Evolutionary conservation across 2,888 invertebrate species (phyloP), one percentile per base, ranked within the genome.

Genomic region (Steinernema carpocapsae): DNA sequence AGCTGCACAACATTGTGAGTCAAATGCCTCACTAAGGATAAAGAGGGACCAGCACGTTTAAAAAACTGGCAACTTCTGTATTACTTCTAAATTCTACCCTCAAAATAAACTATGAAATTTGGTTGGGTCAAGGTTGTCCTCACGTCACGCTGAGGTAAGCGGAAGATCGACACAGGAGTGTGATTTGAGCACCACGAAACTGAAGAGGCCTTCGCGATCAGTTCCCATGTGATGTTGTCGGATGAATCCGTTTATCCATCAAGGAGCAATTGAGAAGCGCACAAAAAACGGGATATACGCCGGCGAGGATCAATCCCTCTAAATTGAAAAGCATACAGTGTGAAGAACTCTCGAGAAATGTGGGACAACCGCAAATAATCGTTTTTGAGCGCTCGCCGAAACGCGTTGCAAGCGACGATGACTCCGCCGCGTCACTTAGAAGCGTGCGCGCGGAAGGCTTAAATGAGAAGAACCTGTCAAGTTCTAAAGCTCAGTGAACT

Each of bases 301-400:
- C 32, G 29, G 64, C 64, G 64, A 29, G 64, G 64, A 64, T 64
- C 64, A 64, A 64, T 32, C 32, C 64, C 32, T 64, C 64, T 26
- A 64, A 64, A 64, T 64, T 64, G 64, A 64, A 64, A 64, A 32
- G 64, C 64, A 64, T 64, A 64, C 64, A 64, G 64, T 64, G 64
- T 64, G 64, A 64, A 64, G 64, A 64, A 64, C 64, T 64, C 64
- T 64, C 64, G 37, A 64, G 64, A 64, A 52, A 29, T 64, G 48
- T 29, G 37, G 64, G 64, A 64, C 64, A 32, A 32, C 64, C 32
- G 32, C 64, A 64, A 64, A 64, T 64, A 64, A 64, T 64, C 10
- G 64, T 14, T 19, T 4, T 3, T 14, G 48, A 2, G 48, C 48
- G 48, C 37, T 6, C 37, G 10, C 37, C 4, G 4, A 37, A 37